A percentile compares a stretch with the other conserved stretches of the same genome.
These are phyloP conservation scores for Dione juno DNA, from an alignment of 2,888 invertebrate genomes.

Conservation along the genomic window DNA sequence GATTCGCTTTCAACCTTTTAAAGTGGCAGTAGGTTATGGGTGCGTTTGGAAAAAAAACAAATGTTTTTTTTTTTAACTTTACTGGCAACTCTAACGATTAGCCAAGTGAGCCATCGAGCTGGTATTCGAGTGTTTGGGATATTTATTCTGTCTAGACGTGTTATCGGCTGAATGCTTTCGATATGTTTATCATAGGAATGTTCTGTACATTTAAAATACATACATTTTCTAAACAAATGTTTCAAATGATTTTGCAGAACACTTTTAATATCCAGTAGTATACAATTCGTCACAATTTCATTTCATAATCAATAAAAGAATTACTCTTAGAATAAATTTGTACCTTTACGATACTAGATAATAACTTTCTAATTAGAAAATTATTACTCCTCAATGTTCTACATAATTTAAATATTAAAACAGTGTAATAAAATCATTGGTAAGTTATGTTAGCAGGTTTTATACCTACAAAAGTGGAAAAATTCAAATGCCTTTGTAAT, in stretches of 20 bases:
- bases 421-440: not conserved
- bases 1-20: slow-evolving; percentile 76
- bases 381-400: too few species aligned
- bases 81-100: slow-evolving; percentile 71
- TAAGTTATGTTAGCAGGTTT: not conserved
- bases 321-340: too few species aligned
- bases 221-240: slow-evolving; percentile 19
- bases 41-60: slow-evolving; percentile 61
- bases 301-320: not conserved
- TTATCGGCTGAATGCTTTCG: slow-evolving; percentile 73
- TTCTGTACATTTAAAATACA: slow-evolving; percentile 67
- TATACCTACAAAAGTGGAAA: not conserved
- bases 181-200: slow-evolving; percentile 75
- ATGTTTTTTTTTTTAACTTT: slow-evolving; percentile 62
- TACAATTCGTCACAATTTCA: not conserved
- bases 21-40: slow-evolving; percentile 72
- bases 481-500: slow-evolving; percentile 11
- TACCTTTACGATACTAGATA: too few species aligned
- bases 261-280: too few species aligned
- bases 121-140: slow-evolving; percentile 79
- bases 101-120: slow-evolving; percentile 80
- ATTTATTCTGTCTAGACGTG: slow-evolving; percentile 80
- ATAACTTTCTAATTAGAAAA: too few species aligned
- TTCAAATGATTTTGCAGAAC: slow-evolving; percentile 6
- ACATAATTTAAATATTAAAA: too few species aligned